Percentiles rank a stretch among this genome's conserved stretches.
Evolutionary conservation across 2,797 vertebrate genomes (phyloP).

Genomic region (Pipistrellus kuhlii): DNA sequence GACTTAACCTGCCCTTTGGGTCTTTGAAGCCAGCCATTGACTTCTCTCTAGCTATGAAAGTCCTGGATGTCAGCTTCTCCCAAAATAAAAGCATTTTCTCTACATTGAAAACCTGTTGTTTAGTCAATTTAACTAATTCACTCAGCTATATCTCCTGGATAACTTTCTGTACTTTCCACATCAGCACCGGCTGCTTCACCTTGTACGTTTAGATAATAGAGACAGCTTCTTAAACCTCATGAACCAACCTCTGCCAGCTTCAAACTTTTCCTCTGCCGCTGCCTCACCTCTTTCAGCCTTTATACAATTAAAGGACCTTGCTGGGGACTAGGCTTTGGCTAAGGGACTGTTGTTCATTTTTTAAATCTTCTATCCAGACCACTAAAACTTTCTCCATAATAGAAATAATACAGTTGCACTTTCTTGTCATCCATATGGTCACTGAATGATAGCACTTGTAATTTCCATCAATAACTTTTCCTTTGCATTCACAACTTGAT

Average conservation of each 20-base stretch:
- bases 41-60: neutral
- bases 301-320: neutral
- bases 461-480: neutral
- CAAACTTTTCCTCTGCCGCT: neutral
- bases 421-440: neutral
- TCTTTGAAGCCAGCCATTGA: neutral
- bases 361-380: neutral
- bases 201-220: neutral
- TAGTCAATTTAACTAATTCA: neutral
- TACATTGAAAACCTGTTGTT: neutral
- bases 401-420: neutral
- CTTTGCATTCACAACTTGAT: neutral
- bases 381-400: neutral
- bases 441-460: neutral
- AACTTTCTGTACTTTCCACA: neutral
- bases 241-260: neutral
- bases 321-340: neutral
- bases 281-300: neutral
- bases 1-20: neutral
- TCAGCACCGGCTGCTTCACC: neutral
- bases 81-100: neutral
- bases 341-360: neutral
- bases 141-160: neutral
- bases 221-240: neutral
- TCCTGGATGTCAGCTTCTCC: neutral